These are phyloP conservation scores for Drosophila lacteicornis DNA, from an alignment of 1,140 invertebrate genomes.

Conservation along the genomic window DNA sequence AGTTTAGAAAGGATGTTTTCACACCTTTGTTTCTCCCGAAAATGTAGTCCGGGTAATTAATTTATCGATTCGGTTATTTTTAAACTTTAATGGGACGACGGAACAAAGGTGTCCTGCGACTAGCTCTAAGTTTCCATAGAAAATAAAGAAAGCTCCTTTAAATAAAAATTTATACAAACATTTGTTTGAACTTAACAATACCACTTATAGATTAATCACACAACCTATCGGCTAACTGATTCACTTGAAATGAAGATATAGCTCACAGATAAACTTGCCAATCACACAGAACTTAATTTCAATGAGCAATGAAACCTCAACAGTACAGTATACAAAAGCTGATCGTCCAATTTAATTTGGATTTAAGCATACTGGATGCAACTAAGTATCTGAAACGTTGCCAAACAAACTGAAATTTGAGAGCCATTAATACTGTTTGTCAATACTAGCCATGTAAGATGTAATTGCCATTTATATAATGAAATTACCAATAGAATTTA, in stretches of 20 bases:
- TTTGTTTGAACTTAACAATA: not conserved
- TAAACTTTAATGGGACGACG: not conserved
- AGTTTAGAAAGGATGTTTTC: constrained; percentile 47
- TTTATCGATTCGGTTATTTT: constrained; percentile 71
- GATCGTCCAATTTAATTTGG: constrained; percentile 1
- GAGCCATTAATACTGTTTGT: constrained; percentile 50
- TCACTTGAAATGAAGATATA: not conserved
- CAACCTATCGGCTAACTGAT: not conserved
- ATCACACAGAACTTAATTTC: constrained; percentile 10
- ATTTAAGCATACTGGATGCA: no score
- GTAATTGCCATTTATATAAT: not conserved
- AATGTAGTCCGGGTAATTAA: constrained; percentile 46
- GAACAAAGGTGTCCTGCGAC: not conserved
- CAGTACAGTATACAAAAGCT: constrained; percentile 3
- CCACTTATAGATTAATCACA: not conserved
- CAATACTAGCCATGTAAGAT: constrained; percentile 23
- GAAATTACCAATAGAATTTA: constrained; percentile 5
- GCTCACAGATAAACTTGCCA: not conserved
- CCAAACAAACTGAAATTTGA: constrained; percentile 40
- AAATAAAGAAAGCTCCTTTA: not conserved
- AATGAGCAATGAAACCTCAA: constrained; percentile 51
- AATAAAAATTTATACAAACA: not conserved
- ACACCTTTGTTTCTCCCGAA: not conserved
- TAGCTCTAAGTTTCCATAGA: not conserved
- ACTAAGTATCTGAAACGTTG: constrained; percentile 33